A percentile compares a stretch with the other conserved stretches of the same genome.
phyloP scores from a whole-genome alignment of 2,888 invertebrate genomes.

The Lissonota sp. region DNA sequence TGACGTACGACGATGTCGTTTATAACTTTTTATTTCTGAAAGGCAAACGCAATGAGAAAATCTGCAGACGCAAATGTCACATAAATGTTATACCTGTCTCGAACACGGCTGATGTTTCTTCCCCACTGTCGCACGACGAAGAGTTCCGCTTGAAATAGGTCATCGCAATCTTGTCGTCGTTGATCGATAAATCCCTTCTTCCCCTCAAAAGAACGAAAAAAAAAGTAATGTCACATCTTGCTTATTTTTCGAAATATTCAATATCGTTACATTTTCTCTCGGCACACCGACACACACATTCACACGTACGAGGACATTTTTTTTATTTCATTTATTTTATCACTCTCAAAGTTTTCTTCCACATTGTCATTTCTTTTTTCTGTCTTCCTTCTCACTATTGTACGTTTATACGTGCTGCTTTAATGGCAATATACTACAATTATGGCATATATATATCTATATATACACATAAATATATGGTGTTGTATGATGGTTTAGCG shows the following conservation, averaged over 20 bases:
- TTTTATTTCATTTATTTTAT: neutral
- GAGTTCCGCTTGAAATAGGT: slow-evolving; percentile 57
- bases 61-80: slow-evolving; percentile 71
- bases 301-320: neutral
- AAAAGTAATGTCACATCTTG: slow-evolving; percentile 3
- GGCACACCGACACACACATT: neutral
- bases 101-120: slow-evolving; percentile 49
- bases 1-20: neutral
- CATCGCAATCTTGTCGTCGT: slow-evolving; percentile 40
- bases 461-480: slow-evolving; percentile 69
- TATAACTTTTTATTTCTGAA: slow-evolving; percentile 36
- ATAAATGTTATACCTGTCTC: slow-evolving; percentile 49
- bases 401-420: slow-evolving; percentile 34
- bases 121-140: slow-evolving; percentile 56
- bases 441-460: neutral
- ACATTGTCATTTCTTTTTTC: slow-evolving; percentile 6
- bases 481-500: slow-evolving; percentile 83
- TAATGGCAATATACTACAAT: slow-evolving; percentile 12
- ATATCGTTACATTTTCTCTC: neutral
- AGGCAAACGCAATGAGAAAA: slow-evolving; percentile 73
- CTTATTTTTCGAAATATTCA: slow-evolving; percentile 15
- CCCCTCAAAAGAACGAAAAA: neutral
- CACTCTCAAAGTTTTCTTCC: slow-evolving; percentile 1
- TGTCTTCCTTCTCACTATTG: slow-evolving; percentile 21
- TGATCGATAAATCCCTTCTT: slow-evolving; percentile 33